A percentile compares a stretch with the other conserved stretches of the same genome.
Evolutionary conservation across 1,140 invertebrate genomes (phyloP).

Genomic region (Nymphalis io): DNA sequence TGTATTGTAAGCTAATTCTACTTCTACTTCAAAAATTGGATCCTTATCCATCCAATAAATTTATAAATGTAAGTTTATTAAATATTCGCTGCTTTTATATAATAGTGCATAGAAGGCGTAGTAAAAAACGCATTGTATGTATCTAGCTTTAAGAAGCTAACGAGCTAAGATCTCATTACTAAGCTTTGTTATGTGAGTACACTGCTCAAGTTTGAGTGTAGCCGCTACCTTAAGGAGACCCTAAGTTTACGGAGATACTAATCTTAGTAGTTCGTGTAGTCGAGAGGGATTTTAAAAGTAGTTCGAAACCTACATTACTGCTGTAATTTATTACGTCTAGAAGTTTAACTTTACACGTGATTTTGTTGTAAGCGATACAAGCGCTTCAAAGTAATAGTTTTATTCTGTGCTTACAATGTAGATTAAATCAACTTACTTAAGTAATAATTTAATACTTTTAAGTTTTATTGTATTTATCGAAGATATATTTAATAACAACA

Average conservation of each 20-base stretch:
- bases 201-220: conserved; percentile 36
- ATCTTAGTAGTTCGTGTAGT: conserved; percentile 26
- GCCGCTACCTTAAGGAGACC: conserved; percentile 37
- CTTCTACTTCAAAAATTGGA: too few relatives aligned
- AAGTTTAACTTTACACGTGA: conserved; percentile 6
- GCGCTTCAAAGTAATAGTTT: conserved; percentile 1
- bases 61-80: too few relatives aligned
- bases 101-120: too few relatives aligned
- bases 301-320: conserved; percentile 16
- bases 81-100: too few relatives aligned
- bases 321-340: conserved; percentile 7
- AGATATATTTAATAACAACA: too few relatives aligned
- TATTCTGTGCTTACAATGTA: neutral
- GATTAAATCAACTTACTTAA: neutral
- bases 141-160: conserved; percentile 28
- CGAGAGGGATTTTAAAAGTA: conserved; percentile 29
- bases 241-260: conserved; percentile 34
- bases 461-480: too few relatives aligned
- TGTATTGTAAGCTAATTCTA: too few relatives aligned
- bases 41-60: too few relatives aligned
- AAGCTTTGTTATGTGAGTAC: conserved; percentile 41
- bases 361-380: conserved; percentile 6
- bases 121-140: neutral
- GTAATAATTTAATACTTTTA: too few relatives aligned
- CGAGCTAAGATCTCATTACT: conserved; percentile 45